Evolutionary conservation across 2,113 vertebrate genomes (phyloP), one percentile per base, ranked within the genome.

Genomic region (Hemiscyllium ocellatum): DNA sequence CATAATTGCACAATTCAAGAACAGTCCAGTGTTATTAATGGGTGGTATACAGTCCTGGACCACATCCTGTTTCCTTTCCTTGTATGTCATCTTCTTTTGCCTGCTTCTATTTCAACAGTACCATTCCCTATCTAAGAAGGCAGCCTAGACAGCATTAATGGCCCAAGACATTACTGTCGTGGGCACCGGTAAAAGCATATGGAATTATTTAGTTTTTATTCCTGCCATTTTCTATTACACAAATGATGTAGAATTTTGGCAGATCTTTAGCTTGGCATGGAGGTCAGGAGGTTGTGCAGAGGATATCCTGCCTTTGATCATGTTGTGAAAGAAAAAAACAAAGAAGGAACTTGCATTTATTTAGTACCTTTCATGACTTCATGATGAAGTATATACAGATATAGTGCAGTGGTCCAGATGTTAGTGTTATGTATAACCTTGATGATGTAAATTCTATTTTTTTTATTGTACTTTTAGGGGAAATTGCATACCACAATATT

Each of bases 41-140:
- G 50, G 15, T 87, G 26, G 87, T 90, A 33, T 89, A 89, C 50
- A 61, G 50, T 15, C 26, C 26, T 90, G 87, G 87, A 61, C 87
- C 87, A 90, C 52, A 90, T 90, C 52, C 87, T 90, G 87, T 90
- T 90, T 90, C 87, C 87, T 90, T 56, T 13, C 87, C 61, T 90
- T 61, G 61, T 26, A 89, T 61, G 26, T 90, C 87, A 90, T 90
- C 52, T 15, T 65, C 85, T 26, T 20, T 90, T 90, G 52, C 29
- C 87, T 90, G 52, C 26, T 90, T 83, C 26, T 61, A 26, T 90
- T 65, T 90, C 12, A 13, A 61, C 52, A 33, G 52, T 5, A 50
- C 26, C 52, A n/a, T 90, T 90, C 87, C 87, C 50, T 90, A 33
- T 33, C 52, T 61, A 50, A 33, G 50, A 56, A 52, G 52, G 13